Base-by-base conservation (phyloP, 37 sponge, comb jelly and placozoan genomes). In the Eunapius fragilis region DNA sequence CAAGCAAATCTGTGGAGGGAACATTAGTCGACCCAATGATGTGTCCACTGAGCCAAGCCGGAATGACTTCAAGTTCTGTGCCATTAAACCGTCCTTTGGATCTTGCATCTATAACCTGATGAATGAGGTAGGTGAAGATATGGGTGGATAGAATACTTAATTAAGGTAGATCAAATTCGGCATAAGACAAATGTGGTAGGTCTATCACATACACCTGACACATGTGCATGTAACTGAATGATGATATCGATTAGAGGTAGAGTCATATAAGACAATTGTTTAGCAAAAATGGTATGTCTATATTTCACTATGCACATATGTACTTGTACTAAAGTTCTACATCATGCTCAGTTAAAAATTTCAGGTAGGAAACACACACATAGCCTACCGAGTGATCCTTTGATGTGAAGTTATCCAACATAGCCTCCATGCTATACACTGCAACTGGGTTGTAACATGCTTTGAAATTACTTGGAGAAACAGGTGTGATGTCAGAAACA, bases 71-170 rank as follows among this genome's bases (percentile, higher is more conserved):
- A 27, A 91, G 94, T 9, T 71, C 85, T 27, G 87, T 90, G 27
- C 94, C 94, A 75, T 87, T 50, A 76, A 88, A 94, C 19, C 94
- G 83, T 3, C 94, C 94, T 35, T 71, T 67, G 19, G 91, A 69
- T 28, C 94, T 80, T 22, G 70, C 80, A 77, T 93, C 93, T 4
- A 86, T 32, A 22, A 93, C 90, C 93, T 93, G 70, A n/a, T 69
- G 37, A 74, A 3, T 2, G 13, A 2, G 13, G 69, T 67, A 80
- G n/a, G 4, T 9, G 12, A 68, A 77, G 78, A 2, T 1, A 37
- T 70, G 5, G 25, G 9, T 28, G 27, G 71, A 27, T 27, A 70
- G 4, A 70, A 70, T 28, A 28, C 7, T 28, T 2, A 70, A 70
- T 70, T 2, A 70, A 70, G 5, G 71, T n/a, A 7, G 4, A 2